Evolutionary conservation across 2,888 invertebrate genomes (phyloP).

Genomic region (Elysia crispata): DNA sequence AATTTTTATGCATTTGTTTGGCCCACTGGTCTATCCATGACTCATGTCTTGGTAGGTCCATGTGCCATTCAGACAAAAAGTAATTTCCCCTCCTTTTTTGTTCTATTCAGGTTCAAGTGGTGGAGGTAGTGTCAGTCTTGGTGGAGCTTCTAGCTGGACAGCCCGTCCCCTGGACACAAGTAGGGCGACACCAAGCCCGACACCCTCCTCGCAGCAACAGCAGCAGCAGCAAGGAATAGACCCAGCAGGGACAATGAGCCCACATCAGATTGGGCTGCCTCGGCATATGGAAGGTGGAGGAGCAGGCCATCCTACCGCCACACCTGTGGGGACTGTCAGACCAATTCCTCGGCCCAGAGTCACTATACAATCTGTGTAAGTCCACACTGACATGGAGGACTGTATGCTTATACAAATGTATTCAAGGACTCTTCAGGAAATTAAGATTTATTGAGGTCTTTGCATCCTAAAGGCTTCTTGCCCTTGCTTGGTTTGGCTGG

Average conservation of each 20-base stretch:
- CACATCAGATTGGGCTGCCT: background rate
- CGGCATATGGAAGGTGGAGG: slow-evolving; percentile 37
- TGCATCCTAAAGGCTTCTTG: too few species aligned
- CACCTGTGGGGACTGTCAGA: slow-evolving; percentile 58
- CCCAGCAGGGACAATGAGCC: background rate
- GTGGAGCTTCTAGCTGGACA: slow-evolving; percentile 37
- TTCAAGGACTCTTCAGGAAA: too few species aligned
- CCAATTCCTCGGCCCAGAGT: slow-evolving; percentile 62
- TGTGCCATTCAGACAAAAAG: too few species aligned
- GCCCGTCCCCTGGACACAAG: slow-evolving; percentile 45
- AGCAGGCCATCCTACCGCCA: slow-evolving; percentile 50
- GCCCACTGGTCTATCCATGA: too few species aligned
- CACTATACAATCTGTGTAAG: slow-evolving; percentile 55
- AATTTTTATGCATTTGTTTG: too few species aligned
- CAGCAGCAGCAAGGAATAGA: background rate
- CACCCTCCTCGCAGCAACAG: slow-evolving; percentile 27
- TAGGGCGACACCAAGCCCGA: slow-evolving; percentile 35
- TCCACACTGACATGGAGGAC: slow-evolving; percentile 1
- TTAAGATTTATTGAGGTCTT: too few species aligned
- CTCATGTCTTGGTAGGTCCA: too few species aligned
- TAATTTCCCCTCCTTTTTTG: too few species aligned
- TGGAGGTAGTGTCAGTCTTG: background rate
- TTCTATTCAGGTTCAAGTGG: too few species aligned
- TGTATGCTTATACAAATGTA: too few species aligned
- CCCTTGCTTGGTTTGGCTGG: too few species aligned